phyloP scores from a whole-genome alignment of 2,888 invertebrate species.

The Cecidostiba fungosa region DNA sequence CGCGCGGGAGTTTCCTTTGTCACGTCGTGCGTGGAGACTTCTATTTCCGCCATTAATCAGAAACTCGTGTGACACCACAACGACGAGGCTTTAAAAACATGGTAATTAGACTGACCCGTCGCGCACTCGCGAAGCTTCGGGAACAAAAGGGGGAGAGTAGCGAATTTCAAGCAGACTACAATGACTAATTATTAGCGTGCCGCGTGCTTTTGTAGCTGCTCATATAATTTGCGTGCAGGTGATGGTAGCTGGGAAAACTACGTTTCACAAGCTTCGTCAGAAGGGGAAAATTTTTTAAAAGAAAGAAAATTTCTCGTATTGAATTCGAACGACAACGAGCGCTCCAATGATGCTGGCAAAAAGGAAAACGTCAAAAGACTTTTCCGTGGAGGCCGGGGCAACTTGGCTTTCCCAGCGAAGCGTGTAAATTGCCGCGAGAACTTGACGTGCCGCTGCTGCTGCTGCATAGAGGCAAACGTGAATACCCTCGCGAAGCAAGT shows the following conservation, averaged over 20 bases:
- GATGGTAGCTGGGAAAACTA: not conserved
- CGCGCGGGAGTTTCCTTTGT: not conserved
- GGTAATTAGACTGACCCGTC: not conserved
- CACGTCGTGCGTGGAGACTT: not conserved
- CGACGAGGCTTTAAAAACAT: not conserved
- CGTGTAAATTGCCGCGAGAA: constrained; percentile 12
- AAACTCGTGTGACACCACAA: not conserved
- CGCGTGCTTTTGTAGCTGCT: not conserved
- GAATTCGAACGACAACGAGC: no score
- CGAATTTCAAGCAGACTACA: not conserved
- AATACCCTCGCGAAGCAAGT: not conserved
- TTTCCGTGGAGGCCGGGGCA: not conserved
- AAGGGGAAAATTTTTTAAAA: no score
- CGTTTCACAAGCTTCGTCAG: not conserved
- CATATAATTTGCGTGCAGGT: not conserved
- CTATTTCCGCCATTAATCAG: not conserved
- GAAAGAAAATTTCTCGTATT: no score
- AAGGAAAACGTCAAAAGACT: not conserved
- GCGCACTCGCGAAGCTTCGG: not conserved
- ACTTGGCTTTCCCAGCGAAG: not conserved
- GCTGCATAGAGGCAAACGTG: not conserved
- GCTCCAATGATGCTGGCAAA: not conserved
- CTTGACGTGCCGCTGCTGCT: not conserved
- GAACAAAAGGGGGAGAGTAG: not conserved
- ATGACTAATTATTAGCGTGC: not conserved